A percentile compares a stretch with the other conserved stretches of the same genome.
phyloP scores from a whole-genome alignment of 1,140 invertebrate genomes.

The Apis laboriosa region DNA sequence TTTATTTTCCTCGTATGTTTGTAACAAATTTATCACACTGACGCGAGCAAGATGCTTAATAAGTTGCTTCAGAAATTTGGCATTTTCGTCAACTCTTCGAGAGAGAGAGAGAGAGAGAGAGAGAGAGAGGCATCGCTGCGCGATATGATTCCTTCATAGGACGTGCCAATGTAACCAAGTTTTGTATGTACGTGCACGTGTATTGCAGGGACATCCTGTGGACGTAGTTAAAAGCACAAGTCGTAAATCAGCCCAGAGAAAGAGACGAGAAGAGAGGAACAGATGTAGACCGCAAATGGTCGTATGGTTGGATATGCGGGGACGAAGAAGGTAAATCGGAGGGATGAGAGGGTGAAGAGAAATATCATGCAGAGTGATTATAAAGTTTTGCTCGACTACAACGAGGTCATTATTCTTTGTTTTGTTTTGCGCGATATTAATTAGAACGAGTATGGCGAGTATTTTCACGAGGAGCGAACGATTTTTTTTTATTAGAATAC shows the following conservation, averaged over 20 bases:
- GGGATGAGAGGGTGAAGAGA: neutral
- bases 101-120: neutral
- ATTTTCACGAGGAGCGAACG: too few species aligned
- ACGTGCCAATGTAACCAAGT: neutral
- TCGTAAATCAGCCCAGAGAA: conserved; percentile 67
- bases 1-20: too few species aligned
- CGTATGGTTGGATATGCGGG: conserved; percentile 26
- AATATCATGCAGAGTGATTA: conserved; percentile 14
- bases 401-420: neutral
- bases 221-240: conserved; percentile 66
- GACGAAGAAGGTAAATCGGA: neutral
- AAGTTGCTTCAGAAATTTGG: too few species aligned
- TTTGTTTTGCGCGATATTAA: neutral
- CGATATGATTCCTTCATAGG: too few species aligned
- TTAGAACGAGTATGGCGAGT: neutral
- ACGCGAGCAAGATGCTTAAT: too few species aligned
- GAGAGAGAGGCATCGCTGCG: neutral
- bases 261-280: conserved; percentile 62
- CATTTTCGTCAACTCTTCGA: neutral
- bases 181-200: neutral
- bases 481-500: too few species aligned
- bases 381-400: neutral
- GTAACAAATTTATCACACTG: too few species aligned
- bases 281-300: conserved; percentile 69
- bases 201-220: conserved; percentile 30